A percentile compares a stretch with the other conserved stretches of the same genome.
Evolutionary conservation across 2,888 invertebrate genomes (phyloP).

Genomic region (Drosophila mercatorum): DNA sequence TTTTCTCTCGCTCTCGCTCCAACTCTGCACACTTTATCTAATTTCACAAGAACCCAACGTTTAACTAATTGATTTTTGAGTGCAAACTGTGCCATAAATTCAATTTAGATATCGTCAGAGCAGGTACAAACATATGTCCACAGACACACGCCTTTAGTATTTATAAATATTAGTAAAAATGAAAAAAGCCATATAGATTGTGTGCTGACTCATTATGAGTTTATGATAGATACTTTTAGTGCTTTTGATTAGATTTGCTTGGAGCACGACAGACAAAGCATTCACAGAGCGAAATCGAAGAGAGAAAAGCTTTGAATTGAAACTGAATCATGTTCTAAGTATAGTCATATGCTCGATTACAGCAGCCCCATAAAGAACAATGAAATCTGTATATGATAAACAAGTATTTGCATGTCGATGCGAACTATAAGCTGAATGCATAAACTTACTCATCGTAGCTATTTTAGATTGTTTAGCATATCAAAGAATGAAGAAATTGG

Average conservation of each 20-base stretch:
- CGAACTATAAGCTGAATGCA: background rate
- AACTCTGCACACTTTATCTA: conserved; percentile 19
- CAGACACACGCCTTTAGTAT: conserved; percentile 1
- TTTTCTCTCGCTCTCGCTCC: background rate
- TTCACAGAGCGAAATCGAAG: background rate
- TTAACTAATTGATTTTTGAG: conserved; percentile 56
- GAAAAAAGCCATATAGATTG: conserved; percentile 1
- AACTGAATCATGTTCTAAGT: conserved; percentile 28
- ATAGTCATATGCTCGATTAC: background rate
- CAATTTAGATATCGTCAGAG: conserved; percentile 43
- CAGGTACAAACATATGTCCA: conserved; percentile 11
- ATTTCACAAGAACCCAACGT: conserved; percentile 24
- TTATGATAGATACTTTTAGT: conserved; percentile 21
- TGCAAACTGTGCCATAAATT: conserved; percentile 38
- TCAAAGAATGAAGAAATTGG: too few species aligned
- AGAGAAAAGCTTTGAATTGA: background rate
- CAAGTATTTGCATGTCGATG: background rate
- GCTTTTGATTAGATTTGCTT: conserved; percentile 33
- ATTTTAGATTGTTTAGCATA: background rate
- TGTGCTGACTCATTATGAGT: conserved; percentile 30
- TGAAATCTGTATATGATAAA: background rate
- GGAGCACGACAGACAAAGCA: background rate
- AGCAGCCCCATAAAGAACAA: conserved; percentile 4
- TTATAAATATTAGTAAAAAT: background rate
- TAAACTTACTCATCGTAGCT: conserved; percentile 9